Evolutionary conservation across 2,888 invertebrate genomes (phyloP).

Genomic region (Aspidiotus destructor): DNA sequence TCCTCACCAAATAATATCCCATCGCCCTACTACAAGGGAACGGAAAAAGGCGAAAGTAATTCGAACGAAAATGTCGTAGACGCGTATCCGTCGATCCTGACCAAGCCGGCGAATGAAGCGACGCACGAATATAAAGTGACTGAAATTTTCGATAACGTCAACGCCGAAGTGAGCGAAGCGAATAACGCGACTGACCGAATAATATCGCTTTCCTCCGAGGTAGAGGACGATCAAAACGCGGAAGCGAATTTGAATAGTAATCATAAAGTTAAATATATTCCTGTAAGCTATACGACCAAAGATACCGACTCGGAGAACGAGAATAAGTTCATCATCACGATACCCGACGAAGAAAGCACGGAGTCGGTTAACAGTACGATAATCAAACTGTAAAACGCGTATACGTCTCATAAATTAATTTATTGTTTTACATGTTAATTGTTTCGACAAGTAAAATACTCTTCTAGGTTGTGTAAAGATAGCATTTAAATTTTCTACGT

Average conservation of each 20-base stretch:
- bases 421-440: background rate
- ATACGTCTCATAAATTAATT: background rate
- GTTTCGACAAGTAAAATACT: background rate
- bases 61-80: background rate
- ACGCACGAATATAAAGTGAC: constrained; percentile 21
- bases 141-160: constrained; percentile 8
- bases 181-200: constrained; percentile 13
- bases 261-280: constrained; percentile 25
- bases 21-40: background rate
- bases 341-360: constrained; percentile 15
- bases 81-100: background rate
- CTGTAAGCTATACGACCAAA: constrained; percentile 8
- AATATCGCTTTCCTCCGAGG: background rate
- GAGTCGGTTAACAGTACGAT: constrained; percentile 12
- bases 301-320: background rate
- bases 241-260: constrained; percentile 1
- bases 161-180: constrained; percentile 8
- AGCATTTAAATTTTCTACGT: constrained; percentile 15
- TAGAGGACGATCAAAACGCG: background rate
- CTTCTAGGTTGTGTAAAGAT: constrained; percentile 18
- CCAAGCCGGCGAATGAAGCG: background rate
- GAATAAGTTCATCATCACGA: constrained; percentile 16
- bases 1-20: constrained; percentile 13
- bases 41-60: constrained; percentile 10
- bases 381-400: background rate